These are phyloP conservation scores for Actinia tenebrosa DNA, from an alignment of 64 coral and sea anemone species.

Conservation along the genomic window DNA sequence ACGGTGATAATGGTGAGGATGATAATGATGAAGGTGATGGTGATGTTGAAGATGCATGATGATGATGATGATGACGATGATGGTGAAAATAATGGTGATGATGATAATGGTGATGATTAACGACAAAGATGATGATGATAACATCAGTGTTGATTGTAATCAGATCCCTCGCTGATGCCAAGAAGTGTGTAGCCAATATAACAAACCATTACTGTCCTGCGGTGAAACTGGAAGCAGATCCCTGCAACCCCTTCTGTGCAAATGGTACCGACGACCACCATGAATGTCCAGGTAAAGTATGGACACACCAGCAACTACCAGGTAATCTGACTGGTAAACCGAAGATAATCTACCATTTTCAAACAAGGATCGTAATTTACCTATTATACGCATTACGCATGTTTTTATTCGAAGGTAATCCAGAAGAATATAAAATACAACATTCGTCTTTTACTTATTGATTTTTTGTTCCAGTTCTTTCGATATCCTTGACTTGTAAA, in stretches of 20 bases:
- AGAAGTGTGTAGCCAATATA: not conserved
- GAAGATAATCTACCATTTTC: no score
- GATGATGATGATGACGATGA: not conserved
- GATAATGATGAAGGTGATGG: not conserved
- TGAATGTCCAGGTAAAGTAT: not conserved
- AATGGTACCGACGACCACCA: not conserved
- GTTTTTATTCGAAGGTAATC: no score
- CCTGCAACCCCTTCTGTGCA: not conserved
- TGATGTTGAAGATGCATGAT: no score
- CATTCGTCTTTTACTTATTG: not conserved
- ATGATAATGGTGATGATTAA: not conserved
- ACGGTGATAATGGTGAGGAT: not conserved
- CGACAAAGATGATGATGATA: not conserved
- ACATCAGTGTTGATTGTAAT: not conserved
- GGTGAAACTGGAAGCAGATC: not conserved
- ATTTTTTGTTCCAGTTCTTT: not conserved
- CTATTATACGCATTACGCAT: no score
- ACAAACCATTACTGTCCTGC: conserved; percentile 1
- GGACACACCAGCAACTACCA: not conserved
- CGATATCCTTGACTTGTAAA: not conserved
- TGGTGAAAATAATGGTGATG: not conserved
- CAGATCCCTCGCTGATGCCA: not conserved
- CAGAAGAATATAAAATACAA: no score
- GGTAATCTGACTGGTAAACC: not conserved
- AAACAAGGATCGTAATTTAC: no score